These are phyloP conservation scores for Labroides dimidiatus DNA, from an alignment of 2,797 vertebrate species.

Conservation along the genomic window DNA sequence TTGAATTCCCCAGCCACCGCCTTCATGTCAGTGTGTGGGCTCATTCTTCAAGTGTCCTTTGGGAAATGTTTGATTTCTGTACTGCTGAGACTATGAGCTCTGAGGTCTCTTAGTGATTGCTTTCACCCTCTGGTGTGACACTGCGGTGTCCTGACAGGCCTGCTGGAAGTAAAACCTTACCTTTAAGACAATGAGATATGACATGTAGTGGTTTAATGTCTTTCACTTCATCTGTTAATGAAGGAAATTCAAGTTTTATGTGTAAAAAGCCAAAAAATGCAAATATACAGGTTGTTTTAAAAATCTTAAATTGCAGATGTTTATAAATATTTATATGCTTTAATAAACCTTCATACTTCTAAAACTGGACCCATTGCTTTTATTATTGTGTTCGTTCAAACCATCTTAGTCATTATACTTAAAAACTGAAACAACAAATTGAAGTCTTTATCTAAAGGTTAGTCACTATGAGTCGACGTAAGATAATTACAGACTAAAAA, in stretches of 20 bases:
- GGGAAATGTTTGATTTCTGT: background rate
- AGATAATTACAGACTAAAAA: too few species aligned
- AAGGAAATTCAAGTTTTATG: slow-evolving; percentile 4
- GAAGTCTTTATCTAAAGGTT: too few species aligned
- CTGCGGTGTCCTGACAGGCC: background rate
- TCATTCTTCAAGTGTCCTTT: slow-evolving; percentile 61
- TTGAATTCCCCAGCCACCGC: background rate
- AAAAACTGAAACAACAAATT: too few species aligned
- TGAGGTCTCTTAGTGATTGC: slow-evolving; percentile 47
- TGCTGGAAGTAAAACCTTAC: background rate
- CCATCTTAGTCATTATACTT: too few species aligned
- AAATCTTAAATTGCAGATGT: slow-evolving; percentile 39
- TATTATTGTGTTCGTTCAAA: background rate
- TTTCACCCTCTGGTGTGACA: slow-evolving; percentile 30
- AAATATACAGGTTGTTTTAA: slow-evolving; percentile 40
- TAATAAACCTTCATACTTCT: slow-evolving; percentile 57
- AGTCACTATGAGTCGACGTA: too few species aligned
- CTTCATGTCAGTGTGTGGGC: background rate
- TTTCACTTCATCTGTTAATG: background rate
- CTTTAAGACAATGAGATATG: background rate
- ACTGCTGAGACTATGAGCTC: slow-evolving; percentile 14
- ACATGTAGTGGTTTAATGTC: background rate
- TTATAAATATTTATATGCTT: slow-evolving; percentile 65
- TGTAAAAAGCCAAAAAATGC: slow-evolving; percentile 26
- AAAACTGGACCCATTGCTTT: background rate